Evolutionary conservation across 2,888 invertebrate genomes (phyloP), one percentile per base, ranked within the genome.

Genomic region (Chrysomela aeneicollis): DNA sequence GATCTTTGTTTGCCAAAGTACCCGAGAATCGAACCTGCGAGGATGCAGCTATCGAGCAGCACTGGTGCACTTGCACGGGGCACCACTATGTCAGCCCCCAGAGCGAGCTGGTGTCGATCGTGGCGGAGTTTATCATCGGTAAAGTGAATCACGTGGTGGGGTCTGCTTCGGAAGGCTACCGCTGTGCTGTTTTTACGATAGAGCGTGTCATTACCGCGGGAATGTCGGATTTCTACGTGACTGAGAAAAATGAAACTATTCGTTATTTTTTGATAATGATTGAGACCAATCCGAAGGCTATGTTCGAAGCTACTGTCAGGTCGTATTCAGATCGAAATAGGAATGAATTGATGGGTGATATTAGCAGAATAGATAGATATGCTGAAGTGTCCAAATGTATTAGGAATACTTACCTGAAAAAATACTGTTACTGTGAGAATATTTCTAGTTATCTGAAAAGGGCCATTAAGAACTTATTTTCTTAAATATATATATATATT

Each of bases 21-120:
- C 78, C 78, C 22, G 79, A 79, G 37, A 86, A 87, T 70, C 85
- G 93, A 17, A 89, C 90, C 1, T 94, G 94, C 74, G 83, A 83
- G 51, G 89, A 92, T 61, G 89, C 87, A 2, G 86, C 86, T 0
- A 89, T 94, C 57, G 84, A 86, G 6, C 85, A 88, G 52, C 91
- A 92, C 76, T 92, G 91, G 91, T 93, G 92, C 76, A 88, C 90
- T 61, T 93, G 93, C 74, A 86, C 87, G 64, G 86, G 87, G 15
- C 86, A 53, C 85, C 83, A 85, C 71, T 78, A 85, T 15, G 77
- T 86, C 55, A 82, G 84, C 66, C 73, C 76, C 2, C 80, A 83
- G 50, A 86, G 87, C 57, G 76, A 81, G 47, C 83, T 86, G 35
- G 88, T 87, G 5, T 75, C 81, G 15, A 84, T 84, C 70, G 87